A percentile compares a stretch with the other conserved stretches of the same genome.
Evolutionary conservation across 92 coral and sea anemone genomes (phyloP).

Genomic region (Scolanthus callimorphus): DNA sequence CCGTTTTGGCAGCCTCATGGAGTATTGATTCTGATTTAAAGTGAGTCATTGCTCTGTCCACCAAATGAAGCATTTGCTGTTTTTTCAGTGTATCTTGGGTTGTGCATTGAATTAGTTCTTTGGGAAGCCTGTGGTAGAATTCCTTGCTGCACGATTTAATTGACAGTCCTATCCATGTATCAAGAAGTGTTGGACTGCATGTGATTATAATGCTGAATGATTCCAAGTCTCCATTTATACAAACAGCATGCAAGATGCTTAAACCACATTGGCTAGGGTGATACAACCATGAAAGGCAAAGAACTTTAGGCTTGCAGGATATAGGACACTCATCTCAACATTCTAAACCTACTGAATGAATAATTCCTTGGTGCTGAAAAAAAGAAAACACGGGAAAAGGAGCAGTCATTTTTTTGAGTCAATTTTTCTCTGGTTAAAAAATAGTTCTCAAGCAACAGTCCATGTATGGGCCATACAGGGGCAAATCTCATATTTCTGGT

Average conservation of each 20-base stretch:
- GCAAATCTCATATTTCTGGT: no score
- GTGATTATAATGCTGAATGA: constrained; percentile 40
- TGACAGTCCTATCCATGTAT: constrained; percentile 42
- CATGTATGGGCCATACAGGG: no score
- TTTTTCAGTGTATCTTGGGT: constrained; percentile 14
- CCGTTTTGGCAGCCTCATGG: constrained; percentile 44
- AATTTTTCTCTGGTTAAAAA: no score
- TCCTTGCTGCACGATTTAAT: constrained; percentile 6
- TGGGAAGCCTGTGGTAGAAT: not conserved
- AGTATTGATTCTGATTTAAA: constrained; percentile 26
- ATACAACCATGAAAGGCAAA: constrained; percentile 35
- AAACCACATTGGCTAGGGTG: constrained; percentile 28
- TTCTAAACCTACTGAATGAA: no score
- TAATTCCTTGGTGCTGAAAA: no score
- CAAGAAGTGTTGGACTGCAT: constrained; percentile 50
- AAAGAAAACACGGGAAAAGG: no score
- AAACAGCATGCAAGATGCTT: constrained; percentile 35
- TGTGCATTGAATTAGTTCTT: constrained; percentile 5
- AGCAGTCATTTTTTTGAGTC: no score
- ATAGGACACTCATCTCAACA: not conserved
- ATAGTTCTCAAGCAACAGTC: no score
- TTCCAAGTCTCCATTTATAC: constrained; percentile 43
- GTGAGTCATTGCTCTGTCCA: constrained; percentile 15
- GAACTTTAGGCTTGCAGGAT: constrained; percentile 8
- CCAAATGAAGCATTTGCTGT: constrained; percentile 23